phyloP scores from a whole-genome alignment of 2,888 invertebrate species.

The Chrysolina oricalcia region DNA sequence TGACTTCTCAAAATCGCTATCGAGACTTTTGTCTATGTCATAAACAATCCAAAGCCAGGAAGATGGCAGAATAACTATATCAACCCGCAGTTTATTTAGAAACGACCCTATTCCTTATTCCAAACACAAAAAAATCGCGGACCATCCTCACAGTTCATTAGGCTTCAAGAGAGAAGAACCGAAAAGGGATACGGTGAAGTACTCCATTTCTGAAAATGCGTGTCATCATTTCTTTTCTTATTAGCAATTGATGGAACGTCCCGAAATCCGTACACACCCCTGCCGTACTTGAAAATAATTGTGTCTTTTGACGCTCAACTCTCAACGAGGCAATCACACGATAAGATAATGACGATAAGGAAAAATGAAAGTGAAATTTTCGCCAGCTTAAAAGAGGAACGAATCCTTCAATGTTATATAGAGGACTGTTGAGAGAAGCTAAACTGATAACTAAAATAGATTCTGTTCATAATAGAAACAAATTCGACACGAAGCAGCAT shows the following conservation, averaged over 20 bases:
- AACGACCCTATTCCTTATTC: neutral
- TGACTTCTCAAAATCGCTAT: too few relatives aligned
- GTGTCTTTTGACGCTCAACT: neutral
- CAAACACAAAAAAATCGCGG: neutral
- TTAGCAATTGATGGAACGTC: conserved; percentile 16
- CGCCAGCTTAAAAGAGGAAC: neutral
- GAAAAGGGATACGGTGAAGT: neutral
- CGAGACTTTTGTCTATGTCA: too few relatives aligned
- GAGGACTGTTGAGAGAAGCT: neutral
- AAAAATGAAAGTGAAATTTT: conserved; percentile 4
- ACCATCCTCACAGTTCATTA: conserved; percentile 10
- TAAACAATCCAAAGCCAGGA: too few relatives aligned
- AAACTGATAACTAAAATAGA: neutral
- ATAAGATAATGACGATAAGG: conserved; percentile 11
- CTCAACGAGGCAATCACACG: neutral
- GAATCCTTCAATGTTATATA: neutral
- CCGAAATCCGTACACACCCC: neutral
- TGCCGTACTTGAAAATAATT: neutral
- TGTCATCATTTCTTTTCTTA: conserved; percentile 14
- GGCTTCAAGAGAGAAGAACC: neutral
- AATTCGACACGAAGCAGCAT: neutral
- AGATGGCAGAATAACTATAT: too few relatives aligned
- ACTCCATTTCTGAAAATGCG: conserved; percentile 13
- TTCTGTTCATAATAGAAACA: neutral
- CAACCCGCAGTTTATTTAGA: neutral